Percentiles rank a stretch among this genome's conserved stretches.
These are phyloP conservation scores for Dasyurus viverrinus DNA, from an alignment of 2,113 vertebrate species.

Conservation along the genomic window DNA sequence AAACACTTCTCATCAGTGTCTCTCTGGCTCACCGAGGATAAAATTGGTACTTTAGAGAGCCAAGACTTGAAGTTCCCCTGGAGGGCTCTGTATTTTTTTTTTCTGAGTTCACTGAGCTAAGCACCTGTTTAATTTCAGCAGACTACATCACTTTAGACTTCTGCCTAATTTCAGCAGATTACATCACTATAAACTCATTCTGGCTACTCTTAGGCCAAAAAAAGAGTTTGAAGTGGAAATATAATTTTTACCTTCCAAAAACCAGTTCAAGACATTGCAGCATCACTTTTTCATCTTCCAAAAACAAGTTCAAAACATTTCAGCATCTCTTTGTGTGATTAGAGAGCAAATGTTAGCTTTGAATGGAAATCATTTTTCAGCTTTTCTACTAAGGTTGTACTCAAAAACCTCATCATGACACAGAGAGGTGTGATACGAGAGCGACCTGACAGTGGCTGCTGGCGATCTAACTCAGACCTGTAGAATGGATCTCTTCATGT, in stretches of 20 bases:
- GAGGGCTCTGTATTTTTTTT: background rate
- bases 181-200: background rate
- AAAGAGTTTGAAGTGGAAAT: background rate
- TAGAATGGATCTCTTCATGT: no score
- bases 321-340: background rate
- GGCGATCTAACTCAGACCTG: no score
- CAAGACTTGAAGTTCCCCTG: background rate
- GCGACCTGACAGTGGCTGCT: no score
- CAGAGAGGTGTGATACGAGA: background rate
- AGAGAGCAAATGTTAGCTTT: background rate
- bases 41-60: background rate
- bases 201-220: background rate
- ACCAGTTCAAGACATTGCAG: no score
- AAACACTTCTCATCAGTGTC: constrained; percentile 11
- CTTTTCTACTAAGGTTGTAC: background rate
- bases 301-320: background rate
- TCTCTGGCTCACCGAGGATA: background rate
- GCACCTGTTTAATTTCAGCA: constrained; percentile 25
- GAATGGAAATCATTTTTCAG: background rate
- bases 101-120: background rate
- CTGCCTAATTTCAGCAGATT: constrained; percentile 5
- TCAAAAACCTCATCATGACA: background rate
- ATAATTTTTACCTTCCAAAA: background rate
- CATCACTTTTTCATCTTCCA: background rate
- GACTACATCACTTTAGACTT: background rate